Conservation (phyloP, 1,140 invertebrate species). For the Eubasilissa regina region DNA sequence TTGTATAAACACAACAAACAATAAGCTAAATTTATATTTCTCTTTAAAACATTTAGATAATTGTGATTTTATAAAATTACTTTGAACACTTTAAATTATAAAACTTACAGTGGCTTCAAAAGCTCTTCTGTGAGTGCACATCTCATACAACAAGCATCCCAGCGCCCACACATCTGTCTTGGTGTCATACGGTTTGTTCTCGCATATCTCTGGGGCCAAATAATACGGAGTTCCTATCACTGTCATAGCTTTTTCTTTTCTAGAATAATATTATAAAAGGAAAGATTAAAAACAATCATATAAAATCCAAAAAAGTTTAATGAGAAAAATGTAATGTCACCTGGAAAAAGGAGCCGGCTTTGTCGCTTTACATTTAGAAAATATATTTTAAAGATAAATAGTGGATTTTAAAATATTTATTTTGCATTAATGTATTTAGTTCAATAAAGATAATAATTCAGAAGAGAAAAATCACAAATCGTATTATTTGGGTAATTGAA, state of each 20-base stretch:
- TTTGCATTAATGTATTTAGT: too few relatives aligned
- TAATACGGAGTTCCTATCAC: slow-evolving; percentile 89
- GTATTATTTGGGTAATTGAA: too few relatives aligned
- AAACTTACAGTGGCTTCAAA: slow-evolving; percentile 72
- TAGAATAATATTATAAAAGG: slow-evolving; percentile 60
- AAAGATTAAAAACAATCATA: not conserved
- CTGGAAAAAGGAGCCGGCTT: too few relatives aligned
- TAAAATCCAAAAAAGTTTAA: too few relatives aligned
- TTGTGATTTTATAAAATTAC: not conserved
- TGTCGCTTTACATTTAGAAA: too few relatives aligned
- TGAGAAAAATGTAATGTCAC: too few relatives aligned
- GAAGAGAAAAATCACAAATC: too few relatives aligned
- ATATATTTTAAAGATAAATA: too few relatives aligned
- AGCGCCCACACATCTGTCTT: slow-evolving; percentile 91
- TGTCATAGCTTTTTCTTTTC: slow-evolving; percentile 72
- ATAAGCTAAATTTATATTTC: not conserved
- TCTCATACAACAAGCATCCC: slow-evolving; percentile 88
- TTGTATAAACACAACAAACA: not conserved
- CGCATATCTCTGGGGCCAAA: slow-evolving; percentile 89
- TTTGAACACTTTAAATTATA: not conserved
- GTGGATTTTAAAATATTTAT: too few relatives aligned
- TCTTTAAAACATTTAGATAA: too few relatives aligned
- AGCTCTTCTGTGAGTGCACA: slow-evolving; percentile 74
- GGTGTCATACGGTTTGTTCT: slow-evolving; percentile 80
- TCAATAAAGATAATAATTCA: too few relatives aligned